Percentiles rank a stretch among this genome's conserved stretches.
phyloP scores from a whole-genome alignment of 2,888 invertebrate genomes.

The Chloroclystis v-ata region DNA sequence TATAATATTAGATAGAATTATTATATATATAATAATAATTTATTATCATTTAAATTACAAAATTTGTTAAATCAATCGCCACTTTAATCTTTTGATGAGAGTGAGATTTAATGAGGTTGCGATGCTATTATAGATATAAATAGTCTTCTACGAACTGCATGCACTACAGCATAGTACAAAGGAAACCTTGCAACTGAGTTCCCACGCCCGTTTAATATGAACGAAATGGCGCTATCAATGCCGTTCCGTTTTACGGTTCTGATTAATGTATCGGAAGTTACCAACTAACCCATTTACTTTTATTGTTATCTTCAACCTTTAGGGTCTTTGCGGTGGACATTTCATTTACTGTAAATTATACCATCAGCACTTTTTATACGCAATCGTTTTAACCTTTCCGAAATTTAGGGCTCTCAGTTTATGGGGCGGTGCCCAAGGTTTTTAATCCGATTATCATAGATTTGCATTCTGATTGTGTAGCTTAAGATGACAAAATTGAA shows the following conservation, averaged over 20 bases:
- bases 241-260: conserved; percentile 32
- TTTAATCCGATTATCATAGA: conserved; percentile 4
- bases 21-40: no score
- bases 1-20: no score
- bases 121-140: no score
- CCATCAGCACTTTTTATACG: conserved; percentile 22
- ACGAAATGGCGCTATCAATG: conserved; percentile 31
- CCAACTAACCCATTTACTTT: conserved; percentile 33
- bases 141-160: no score
- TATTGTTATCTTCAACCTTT: conserved; percentile 30
- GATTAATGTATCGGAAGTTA: conserved; percentile 34
- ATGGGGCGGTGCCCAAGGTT: not conserved
- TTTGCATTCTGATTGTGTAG: conserved; percentile 5
- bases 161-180: not conserved
- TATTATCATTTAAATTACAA: no score
- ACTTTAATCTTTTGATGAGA: no score
- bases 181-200: conserved; percentile 23
- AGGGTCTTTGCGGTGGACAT: conserved; percentile 25
- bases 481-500: conserved; percentile 1
- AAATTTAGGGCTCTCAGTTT: not conserved
- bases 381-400: conserved; percentile 3
- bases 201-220: conserved; percentile 28
- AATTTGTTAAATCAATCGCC: no score
- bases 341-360: conserved; percentile 26
- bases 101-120: no score